Percentiles rank a stretch among this genome's conserved stretches.
phyloP scores from a whole-genome alignment of 2,797 vertebrate species.

The Pseudochirops cupreus region DNA sequence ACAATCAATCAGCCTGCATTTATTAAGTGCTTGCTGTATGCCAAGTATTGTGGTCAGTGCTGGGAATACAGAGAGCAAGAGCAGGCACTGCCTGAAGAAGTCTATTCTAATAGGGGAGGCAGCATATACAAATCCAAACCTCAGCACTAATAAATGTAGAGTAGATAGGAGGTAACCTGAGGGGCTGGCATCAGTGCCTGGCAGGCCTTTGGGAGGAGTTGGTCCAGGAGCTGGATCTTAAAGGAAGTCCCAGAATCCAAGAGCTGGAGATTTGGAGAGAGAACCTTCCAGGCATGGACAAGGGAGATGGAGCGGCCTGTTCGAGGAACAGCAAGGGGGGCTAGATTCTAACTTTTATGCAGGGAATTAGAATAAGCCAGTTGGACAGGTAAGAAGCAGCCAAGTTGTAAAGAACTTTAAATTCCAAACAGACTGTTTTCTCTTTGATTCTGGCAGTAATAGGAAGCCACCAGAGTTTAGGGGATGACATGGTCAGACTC shows the following conservation, averaged over 20 bases:
- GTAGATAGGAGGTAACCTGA: not conserved
- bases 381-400: too few relatives aligned
- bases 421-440: not conserved
- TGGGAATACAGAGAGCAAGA: not conserved
- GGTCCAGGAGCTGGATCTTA: not conserved
- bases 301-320: not conserved
- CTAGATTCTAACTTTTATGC: not conserved
- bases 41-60: not conserved
- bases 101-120: not conserved
- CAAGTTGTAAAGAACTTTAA: not conserved
- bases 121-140: not conserved
- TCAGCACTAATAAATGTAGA: fast-evolving
- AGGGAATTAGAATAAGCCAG: not conserved
- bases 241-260: not conserved
- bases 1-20: not conserved
- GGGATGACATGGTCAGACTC: not conserved
- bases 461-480: not conserved
- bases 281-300: not conserved
- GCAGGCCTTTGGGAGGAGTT: not conserved
- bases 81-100: not conserved
- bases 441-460: not conserved
- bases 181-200: not conserved
- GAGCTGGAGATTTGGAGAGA: not conserved
- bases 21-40: not conserved
- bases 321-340: not conserved